Base-by-base conservation (phyloP, 2,888 invertebrate species). In the Cheilosia soror region DNA sequence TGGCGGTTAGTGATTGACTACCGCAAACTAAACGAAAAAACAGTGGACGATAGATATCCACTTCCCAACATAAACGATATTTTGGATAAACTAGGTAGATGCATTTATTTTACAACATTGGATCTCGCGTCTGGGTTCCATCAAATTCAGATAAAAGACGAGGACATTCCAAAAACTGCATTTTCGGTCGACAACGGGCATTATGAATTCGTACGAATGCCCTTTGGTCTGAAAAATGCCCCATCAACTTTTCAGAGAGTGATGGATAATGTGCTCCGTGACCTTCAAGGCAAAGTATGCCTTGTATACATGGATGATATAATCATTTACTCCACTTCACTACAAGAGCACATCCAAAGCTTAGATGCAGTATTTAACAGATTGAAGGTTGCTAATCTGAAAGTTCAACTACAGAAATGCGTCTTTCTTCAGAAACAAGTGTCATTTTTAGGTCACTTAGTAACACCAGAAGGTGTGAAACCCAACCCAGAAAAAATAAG, bases 81-180 rank as follows among this genome's bases (percentile, higher is more conserved):
- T 20, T 20, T 20, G 20, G 20, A 20, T 20, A 20, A 20, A 20
- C 20, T 20, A 20, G 20, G 20, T 20, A 20, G 20, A 20, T 20
- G 20, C 20, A 20, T 20, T 33, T 33, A 33, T 33, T 33, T 5
- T 25, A 31, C 3, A 49, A 65, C n/a, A 65, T 65, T 57, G 60
- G 31, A 90, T 75, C 44, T 90, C 0, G 88, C 89, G 1, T 88
- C 87, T 0, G 89, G 90, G 0, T 90, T 90, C 55, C 89, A 90
- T 42, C 90, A 90, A 73, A 90, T 90, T 0, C 85, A 87, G n/a
- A 88, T 90, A 85, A 31, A 85, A 7, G 49, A 77, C 5, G 20
- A 53, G 11, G 87, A 88, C n/a, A 78, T 83, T 6, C 57, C 40
- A 31, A 88, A 88, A 60, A 88, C 82, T 3, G 88, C 86, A 13